Evolutionary conservation across 2,888 invertebrate genomes (phyloP).

Genomic region (Sarcophaga carnaria): DNA sequence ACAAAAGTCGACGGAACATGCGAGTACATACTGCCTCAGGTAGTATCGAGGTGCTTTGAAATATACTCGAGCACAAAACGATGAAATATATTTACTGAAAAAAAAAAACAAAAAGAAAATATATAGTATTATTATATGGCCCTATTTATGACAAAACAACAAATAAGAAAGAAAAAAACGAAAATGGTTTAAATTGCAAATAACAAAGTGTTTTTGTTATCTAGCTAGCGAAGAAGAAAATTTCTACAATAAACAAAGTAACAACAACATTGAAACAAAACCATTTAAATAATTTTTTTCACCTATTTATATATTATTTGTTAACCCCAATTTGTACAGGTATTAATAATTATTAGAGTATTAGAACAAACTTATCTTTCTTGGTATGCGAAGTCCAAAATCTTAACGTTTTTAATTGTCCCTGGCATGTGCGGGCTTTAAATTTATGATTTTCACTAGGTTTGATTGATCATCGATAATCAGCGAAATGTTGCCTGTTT

Average conservation of each 20-base stretch:
- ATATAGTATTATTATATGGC: slow-evolving; percentile 23
- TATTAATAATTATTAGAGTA: not conserved
- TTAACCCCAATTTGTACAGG: not conserved
- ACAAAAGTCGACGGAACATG: slow-evolving; percentile 60
- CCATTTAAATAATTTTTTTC: not conserved
- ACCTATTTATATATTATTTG: no score
- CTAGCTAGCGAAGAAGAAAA: not conserved
- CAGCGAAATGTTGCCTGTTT: not conserved
- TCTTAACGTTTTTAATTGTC: slow-evolving; percentile 18
- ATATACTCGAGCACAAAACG: slow-evolving; percentile 15
- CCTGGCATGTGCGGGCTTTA: not conserved
- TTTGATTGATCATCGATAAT: slow-evolving; percentile 21
- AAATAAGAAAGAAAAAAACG: not conserved
- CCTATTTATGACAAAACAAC: not conserved
- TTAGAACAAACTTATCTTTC: slow-evolving; percentile 9
- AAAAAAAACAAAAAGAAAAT: not conserved
- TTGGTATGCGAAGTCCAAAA: slow-evolving; percentile 15
- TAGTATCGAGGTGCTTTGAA: slow-evolving; percentile 55
- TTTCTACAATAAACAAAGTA: not conserved
- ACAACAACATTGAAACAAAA: not conserved
- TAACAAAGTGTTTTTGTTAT: not conserved
- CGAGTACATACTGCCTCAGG: slow-evolving; percentile 1
- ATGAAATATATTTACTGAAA: not conserved
- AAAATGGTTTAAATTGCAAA: not conserved
- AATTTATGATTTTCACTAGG: not conserved